Conservation (phyloP, 2,113 vertebrate genomes). For the Gallinago media region DNA sequence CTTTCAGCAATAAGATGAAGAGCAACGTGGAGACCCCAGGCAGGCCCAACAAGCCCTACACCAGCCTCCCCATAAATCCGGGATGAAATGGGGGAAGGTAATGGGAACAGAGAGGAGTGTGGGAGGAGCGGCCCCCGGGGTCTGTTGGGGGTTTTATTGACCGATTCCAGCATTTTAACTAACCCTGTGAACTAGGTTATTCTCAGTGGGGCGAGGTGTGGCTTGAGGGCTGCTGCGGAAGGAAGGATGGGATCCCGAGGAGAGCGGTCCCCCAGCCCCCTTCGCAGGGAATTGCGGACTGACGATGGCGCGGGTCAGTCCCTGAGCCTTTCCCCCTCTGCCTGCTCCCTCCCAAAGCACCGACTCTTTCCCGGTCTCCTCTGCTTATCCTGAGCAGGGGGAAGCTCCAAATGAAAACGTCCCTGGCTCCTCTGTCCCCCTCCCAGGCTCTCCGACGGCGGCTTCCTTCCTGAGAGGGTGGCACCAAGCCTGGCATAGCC, state of each 20-base stretch:
- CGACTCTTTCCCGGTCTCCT: rapidly evolving
- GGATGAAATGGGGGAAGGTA: neutral
- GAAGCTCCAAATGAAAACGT: neutral
- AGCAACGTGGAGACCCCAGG: neutral
- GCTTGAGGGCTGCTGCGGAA: neutral
- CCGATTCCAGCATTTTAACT: neutral
- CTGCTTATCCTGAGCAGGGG: neutral
- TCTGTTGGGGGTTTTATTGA: neutral
- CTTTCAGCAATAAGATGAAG: neutral
- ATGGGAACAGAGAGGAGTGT: neutral
- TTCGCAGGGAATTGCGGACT: neutral
- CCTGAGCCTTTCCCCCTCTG: neutral
- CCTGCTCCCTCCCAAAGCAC: neutral
- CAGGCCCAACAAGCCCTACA: no score
- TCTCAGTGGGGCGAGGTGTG: conserved; percentile 20
- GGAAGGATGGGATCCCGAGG: neutral
- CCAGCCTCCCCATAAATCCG: neutral
- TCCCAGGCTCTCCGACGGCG: neutral
- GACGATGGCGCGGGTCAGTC: neutral
- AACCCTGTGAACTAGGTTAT: conserved; percentile 21
- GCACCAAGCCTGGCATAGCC: conserved; percentile 37
- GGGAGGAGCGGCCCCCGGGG: neutral
- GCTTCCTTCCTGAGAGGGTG: conserved; percentile 40
- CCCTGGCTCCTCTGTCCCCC: neutral
- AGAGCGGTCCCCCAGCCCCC: neutral